phyloP scores from a whole-genome alignment of 2,113 vertebrate species.

The Crotalus viridis region DNA sequence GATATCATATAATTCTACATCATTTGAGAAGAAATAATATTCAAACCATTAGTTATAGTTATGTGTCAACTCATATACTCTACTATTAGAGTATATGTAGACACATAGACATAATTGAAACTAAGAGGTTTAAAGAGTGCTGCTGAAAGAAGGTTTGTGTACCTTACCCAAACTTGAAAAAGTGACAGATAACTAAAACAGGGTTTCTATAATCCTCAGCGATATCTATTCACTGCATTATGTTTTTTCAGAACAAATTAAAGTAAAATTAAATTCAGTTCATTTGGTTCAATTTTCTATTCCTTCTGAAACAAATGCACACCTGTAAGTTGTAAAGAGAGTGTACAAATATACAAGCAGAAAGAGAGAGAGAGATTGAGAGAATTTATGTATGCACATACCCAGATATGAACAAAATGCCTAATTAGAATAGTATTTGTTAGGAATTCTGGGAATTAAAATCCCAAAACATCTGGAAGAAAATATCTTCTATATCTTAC shows the following conservation, averaged over 20 bases:
- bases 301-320: not conserved
- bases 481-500: not conserved
- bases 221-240: not conserved
- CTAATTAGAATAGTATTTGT: not conserved
- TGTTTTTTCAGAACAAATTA: not conserved
- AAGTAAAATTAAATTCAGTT: not conserved
- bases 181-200: not conserved
- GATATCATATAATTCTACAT: not conserved
- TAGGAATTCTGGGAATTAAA: not conserved
- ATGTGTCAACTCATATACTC: not conserved
- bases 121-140: not conserved
- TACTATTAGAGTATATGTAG: not conserved
- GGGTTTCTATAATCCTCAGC: not conserved
- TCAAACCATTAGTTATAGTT: no score
- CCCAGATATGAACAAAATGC: not conserved
- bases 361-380: not conserved
- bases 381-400: not conserved
- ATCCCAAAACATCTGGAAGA: not conserved
- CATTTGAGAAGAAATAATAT: not conserved
- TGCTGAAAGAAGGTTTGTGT: not conserved
- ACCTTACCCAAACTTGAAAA: not conserved
- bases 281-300: not conserved
- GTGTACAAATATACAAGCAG: not conserved
- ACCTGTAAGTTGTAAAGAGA: not conserved
- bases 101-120: not conserved